Percentiles rank a stretch among this genome's conserved stretches.
These are phyloP conservation scores for Actinostola sp. DNA, from an alignment of 92 coral and sea anemone species.

Conservation along the genomic window DNA sequence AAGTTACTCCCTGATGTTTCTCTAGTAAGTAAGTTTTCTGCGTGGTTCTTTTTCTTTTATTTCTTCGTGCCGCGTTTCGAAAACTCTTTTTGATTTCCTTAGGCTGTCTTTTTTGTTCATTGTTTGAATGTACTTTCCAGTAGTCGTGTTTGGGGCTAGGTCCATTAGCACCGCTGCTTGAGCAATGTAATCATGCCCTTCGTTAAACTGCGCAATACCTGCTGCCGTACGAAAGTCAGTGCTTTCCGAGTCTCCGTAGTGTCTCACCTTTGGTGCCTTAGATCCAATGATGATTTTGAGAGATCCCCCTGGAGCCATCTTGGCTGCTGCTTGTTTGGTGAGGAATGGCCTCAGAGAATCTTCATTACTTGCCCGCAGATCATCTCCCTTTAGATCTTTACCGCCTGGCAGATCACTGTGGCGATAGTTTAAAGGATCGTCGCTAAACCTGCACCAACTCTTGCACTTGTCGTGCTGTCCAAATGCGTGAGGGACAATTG, in stretches of 20 bases:
- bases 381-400: constrained; percentile 31
- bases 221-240: constrained; percentile 42
- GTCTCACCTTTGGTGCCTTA: constrained; percentile 47
- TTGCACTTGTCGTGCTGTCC: constrained; percentile 49
- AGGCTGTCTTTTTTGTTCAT: constrained; percentile 10
- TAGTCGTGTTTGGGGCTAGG: background rate
- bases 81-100: constrained; percentile 14
- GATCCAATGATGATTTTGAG: constrained; percentile 27
- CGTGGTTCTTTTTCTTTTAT: background rate
- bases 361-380: constrained; percentile 17
- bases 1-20: constrained; percentile 17
- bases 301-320: constrained; percentile 35
- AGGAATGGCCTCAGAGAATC: constrained; percentile 33
- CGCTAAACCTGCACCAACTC: constrained; percentile 37
- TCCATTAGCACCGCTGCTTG: constrained; percentile 11
- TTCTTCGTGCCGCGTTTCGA: constrained; percentile 3
- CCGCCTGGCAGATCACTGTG: constrained; percentile 47
- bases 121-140: constrained; percentile 1
- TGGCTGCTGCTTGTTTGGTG: constrained; percentile 13
- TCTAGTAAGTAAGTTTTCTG: constrained; percentile 21
- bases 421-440: constrained; percentile 31
- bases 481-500: constrained; percentile 55
- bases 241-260: constrained; percentile 42
- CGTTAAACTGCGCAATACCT: constrained; percentile 35
- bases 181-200: constrained; percentile 13